Evolutionary conservation across 2,113 vertebrate species (phyloP).

Genomic region (Promerops cafer): DNA sequence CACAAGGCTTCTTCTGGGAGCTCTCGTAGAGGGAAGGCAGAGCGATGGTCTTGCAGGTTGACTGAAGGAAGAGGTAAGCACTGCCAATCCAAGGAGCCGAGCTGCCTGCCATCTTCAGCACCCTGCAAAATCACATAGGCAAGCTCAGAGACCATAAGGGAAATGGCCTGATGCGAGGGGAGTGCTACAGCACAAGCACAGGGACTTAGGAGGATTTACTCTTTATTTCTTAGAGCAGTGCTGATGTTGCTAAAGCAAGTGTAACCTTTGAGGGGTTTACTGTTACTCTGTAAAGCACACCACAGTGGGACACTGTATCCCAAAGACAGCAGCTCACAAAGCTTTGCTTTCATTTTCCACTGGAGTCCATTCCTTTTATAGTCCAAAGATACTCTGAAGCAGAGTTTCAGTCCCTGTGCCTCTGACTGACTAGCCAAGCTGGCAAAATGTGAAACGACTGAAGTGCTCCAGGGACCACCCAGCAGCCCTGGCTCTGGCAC

Average conservation of each 20-base stretch:
- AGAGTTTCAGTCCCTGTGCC: not conserved
- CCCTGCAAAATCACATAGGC: constrained; percentile 43
- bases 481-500: not conserved
- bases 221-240: not conserved
- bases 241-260: not conserved
- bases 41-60: constrained; percentile 66
- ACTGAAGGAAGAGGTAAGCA: constrained; percentile 87
- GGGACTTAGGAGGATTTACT: not conserved
- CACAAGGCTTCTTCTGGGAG: constrained; percentile 72
- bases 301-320: not conserved
- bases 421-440: not conserved
- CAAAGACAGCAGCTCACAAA: not conserved
- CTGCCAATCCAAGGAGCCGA: constrained; percentile 82
- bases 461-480: not conserved
- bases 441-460: not conserved
- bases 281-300: not conserved
- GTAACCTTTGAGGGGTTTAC: not conserved
- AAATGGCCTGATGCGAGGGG: not conserved
- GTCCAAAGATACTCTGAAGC: not conserved
- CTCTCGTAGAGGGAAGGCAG: constrained; percentile 82
- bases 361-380: not conserved
- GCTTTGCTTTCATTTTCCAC: not conserved
- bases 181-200: not conserved
- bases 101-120: constrained; percentile 69
- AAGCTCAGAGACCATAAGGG: not conserved